Base-by-base conservation (phyloP, 1,140 invertebrate genomes). In the Gryon sp. region DNA sequence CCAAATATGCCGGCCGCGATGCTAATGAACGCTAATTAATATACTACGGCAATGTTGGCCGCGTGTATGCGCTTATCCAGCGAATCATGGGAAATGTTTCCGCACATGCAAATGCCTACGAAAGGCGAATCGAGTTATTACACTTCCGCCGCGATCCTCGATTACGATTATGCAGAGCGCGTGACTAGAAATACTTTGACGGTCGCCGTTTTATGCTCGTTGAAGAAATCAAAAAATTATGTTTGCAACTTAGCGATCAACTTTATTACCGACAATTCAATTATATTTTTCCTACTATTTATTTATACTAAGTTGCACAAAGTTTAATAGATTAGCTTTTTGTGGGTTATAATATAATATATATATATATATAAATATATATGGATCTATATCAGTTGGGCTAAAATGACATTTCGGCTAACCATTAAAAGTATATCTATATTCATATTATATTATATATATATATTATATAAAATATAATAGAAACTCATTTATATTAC, bases 51-150 rank as follows among this genome's bases (percentile, higher is more conserved):
- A 69, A 69, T 69, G 48, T n/a, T 30, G 53, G 53, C 52, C 53
- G 55, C 59, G 50, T 55, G 48, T 63, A 68, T 63, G 62, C 40
- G 55, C 59, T 75, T 66, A 79, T 87, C 83, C 83, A 83, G 81
- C 79, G 80, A 84, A 87, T 86, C 83, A 85, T 84, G 78, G 74
- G 83, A 87, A 86, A 86, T 84, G 85, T 87, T 86, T 86, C 82
- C 83, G 80, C 80, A 81, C 84, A 86, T 86, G 83, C 82, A 87
- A 87, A 87, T 88, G 73, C 80, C n/a, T 76, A 80, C 50, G 62
- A 85, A 83, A 82, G 79, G 81, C 77, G 74, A 83, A 86, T 87
- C 84, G 80, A 86, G 82, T 84, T 78, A 78, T 78, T 83, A 83
- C 82, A 80, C 82, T 88, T 88, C 85, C 86, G 81, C 78, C 73